These are phyloP conservation scores for Clupea harengus DNA, from an alignment of 2,113 vertebrate species.

Conservation along the genomic window DNA sequence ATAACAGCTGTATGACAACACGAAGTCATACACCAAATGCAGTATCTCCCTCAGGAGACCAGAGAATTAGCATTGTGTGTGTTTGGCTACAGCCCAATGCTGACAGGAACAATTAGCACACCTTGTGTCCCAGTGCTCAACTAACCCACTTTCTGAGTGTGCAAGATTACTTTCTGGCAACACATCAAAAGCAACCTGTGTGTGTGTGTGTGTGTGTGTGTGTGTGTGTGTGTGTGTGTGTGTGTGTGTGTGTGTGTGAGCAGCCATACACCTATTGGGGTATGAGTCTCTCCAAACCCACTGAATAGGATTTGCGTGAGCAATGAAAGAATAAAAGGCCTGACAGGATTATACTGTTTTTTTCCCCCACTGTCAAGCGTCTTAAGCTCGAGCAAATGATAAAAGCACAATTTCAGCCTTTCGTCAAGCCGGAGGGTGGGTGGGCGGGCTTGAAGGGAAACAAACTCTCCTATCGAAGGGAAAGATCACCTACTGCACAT, in stretches of 20 bases:
- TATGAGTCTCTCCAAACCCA: not conserved
- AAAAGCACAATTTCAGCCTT: not conserved
- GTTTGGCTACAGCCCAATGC: not conserved
- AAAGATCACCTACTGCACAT: not conserved
- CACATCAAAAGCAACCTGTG: slow-evolving; percentile 18
- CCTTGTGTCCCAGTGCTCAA: not conserved
- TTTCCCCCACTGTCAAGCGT: not conserved
- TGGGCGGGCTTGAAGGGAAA: not conserved
- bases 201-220: not conserved
- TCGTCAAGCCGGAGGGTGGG: not conserved
- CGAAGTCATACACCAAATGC: not conserved
- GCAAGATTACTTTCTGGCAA: slow-evolving; percentile 6
- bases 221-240: not conserved
- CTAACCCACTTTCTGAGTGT: not conserved
- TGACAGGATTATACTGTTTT: not conserved
- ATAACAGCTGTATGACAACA: not conserved
- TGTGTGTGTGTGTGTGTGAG: not conserved
- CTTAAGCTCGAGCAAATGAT: not conserved
- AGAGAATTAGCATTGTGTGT: not conserved
- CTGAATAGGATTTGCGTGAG: not conserved
- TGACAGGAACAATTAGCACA: not conserved
- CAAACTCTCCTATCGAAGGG: not conserved
- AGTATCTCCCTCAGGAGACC: not conserved
- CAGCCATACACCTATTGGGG: not conserved
- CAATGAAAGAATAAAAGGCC: not conserved